A percentile compares a stretch with the other conserved stretches of the same genome.
phyloP scores from a whole-genome alignment of 2,113 vertebrate genomes.

The Ceratotherium simum region DNA sequence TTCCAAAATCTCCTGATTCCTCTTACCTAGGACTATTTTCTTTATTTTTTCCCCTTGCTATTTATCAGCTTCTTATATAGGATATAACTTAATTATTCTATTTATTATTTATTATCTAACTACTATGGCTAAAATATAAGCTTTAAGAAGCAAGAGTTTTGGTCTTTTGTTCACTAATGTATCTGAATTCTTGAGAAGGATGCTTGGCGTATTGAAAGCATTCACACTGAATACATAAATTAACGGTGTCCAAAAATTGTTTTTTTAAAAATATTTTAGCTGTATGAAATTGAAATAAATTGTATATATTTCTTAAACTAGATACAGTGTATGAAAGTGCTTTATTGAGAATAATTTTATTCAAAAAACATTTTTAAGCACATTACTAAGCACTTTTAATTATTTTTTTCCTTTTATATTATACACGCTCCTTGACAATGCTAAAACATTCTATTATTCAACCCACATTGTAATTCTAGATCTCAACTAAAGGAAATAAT shows the following conservation, averaged over 20 bases:
- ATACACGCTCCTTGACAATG: not conserved
- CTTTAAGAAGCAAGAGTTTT: not conserved
- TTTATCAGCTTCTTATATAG: not conserved
- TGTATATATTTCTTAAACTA: not conserved
- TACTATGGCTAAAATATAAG: not conserved
- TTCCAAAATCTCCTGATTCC: not conserved
- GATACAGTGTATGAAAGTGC: not conserved
- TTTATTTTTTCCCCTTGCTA: not conserved
- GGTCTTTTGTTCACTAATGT: not conserved
- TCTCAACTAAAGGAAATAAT: not conserved
- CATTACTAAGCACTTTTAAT: not conserved
- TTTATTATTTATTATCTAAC: not conserved
- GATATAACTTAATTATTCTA: not conserved
- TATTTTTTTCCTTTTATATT: conserved; percentile 3
- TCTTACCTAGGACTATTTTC: not conserved
- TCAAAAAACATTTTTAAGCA: not conserved
- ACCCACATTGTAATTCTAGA: not conserved
- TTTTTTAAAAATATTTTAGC: not conserved
- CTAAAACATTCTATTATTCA: not conserved
- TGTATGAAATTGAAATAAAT: not conserved
- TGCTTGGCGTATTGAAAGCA: not conserved
- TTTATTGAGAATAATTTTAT: not conserved
- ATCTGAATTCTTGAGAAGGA: not conserved
- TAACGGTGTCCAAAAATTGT: not conserved
- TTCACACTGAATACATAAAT: not conserved